Conservation (phyloP, 2,113 vertebrate species). For the Notothenia rossii region DNA sequence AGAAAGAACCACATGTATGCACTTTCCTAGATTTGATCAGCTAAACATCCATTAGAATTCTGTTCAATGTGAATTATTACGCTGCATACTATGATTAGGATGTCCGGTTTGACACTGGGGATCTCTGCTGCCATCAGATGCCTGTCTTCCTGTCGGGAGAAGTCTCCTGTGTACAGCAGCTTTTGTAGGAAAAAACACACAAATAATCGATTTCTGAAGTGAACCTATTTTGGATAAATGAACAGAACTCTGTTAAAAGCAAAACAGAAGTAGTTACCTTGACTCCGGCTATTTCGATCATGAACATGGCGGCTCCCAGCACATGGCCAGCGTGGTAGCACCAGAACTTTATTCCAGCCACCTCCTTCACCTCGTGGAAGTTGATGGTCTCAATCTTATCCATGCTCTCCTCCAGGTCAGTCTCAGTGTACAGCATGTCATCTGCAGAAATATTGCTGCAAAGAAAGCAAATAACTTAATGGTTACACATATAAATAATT, state of each 20-base stretch:
- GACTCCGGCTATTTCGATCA: constrained; percentile 98
- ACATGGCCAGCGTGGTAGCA: constrained; percentile 98
- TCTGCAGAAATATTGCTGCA: constrained; percentile 97
- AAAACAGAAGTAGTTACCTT: constrained; percentile 83
- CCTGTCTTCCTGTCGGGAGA: constrained; percentile 97
- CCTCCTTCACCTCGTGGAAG: constrained; percentile 98
- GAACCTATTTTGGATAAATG: background rate
- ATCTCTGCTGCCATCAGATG: constrained; percentile 99
- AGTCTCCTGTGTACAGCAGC: constrained; percentile 98
- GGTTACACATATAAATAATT: background rate
- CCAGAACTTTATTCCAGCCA: constrained; percentile 99
- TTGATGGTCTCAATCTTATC: constrained; percentile 99
- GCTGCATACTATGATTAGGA: constrained; percentile 92
- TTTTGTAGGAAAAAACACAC: constrained; percentile 18
- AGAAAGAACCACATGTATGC: background rate
- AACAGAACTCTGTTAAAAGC: background rate
- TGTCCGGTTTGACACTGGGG: constrained; percentile 97
- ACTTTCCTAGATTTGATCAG: background rate
- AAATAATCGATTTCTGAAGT: background rate
- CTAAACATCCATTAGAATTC: background rate
- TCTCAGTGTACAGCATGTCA: constrained; percentile 98
- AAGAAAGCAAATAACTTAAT: background rate
- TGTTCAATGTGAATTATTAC: background rate
- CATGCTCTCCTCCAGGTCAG: constrained; percentile 98
- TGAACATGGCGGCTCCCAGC: constrained; percentile 98